A percentile compares a stretch with the other conserved stretches of the same genome.
Conservation (phyloP, 1,140 invertebrate genomes). For the Saxidomus purpurata region DNA sequence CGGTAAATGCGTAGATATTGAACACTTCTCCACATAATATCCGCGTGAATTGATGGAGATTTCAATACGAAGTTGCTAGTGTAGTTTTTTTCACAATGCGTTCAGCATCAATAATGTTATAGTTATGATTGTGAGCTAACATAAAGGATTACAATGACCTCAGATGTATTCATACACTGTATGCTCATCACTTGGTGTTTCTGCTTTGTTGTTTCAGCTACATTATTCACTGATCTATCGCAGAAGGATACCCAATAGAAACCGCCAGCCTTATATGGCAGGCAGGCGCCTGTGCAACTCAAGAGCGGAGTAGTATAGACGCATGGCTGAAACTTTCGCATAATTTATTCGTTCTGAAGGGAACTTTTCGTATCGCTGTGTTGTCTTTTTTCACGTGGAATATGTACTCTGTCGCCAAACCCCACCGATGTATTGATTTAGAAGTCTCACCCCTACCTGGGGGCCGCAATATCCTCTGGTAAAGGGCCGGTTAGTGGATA, state of each 20-base stretch:
- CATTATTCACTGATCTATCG: constrained; percentile 15
- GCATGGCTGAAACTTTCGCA: constrained; percentile 56
- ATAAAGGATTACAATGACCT: constrained; percentile 22
- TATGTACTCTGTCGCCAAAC: constrained; percentile 41
- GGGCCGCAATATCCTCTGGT: constrained; percentile 29
- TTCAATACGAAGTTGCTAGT: neutral
- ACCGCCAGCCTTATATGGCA: constrained; percentile 61
- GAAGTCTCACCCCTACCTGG: constrained; percentile 18
- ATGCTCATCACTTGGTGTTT: constrained; percentile 11
- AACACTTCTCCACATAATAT: constrained; percentile 19
- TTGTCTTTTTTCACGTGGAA: constrained; percentile 57
- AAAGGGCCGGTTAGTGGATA: neutral
- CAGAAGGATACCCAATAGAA: constrained; percentile 36
- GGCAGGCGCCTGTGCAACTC: constrained; percentile 27
- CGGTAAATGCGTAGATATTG: constrained; percentile 46
- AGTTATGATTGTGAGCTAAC: constrained; percentile 18
- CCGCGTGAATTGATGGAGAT: constrained; percentile 28
- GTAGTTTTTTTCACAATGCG: neutral
- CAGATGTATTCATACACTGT: neutral
- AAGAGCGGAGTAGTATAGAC: constrained; percentile 18
- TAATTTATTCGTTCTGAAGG: constrained; percentile 71
- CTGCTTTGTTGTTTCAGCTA: neutral
- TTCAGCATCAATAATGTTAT: neutral
- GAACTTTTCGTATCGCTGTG: constrained; percentile 54
- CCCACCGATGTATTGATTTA: constrained; percentile 31